These are phyloP conservation scores for Dicentrarchus labrax DNA, from an alignment of 2,113 vertebrate species.

Conservation along the genomic window DNA sequence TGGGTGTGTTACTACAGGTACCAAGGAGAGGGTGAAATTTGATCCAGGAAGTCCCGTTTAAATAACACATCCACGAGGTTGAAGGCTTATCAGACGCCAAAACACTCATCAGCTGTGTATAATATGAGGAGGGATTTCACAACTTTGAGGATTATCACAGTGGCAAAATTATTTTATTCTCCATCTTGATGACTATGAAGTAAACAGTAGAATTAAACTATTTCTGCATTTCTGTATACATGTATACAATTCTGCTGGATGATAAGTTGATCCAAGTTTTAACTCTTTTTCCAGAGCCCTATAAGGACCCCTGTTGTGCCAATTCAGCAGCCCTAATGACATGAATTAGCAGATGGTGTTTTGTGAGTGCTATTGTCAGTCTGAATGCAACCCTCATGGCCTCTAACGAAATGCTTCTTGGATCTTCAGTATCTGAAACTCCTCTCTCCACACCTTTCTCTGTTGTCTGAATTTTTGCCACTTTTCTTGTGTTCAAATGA, in stretches of 20 bases:
- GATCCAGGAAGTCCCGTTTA: background rate
- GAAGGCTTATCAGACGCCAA: conserved; percentile 1
- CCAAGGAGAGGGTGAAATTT: background rate
- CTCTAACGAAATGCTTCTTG: background rate
- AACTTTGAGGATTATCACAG: background rate
- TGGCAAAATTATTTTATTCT: background rate
- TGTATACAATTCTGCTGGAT: too few relatives aligned
- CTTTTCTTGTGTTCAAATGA: background rate
- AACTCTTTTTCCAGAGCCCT: background rate
- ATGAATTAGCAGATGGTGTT: background rate
- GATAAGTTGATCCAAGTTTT: background rate
- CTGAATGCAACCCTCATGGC: background rate
- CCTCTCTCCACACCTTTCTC: background rate
- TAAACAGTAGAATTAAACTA: background rate
- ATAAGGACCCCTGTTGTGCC: background rate
- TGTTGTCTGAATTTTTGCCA: background rate
- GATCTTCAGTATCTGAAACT: background rate
- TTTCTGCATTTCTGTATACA: background rate
- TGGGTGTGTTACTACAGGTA: background rate
- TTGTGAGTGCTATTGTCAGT: background rate
- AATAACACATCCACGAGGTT: background rate
- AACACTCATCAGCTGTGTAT: background rate
- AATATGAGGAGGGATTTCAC: background rate
- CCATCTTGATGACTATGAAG: background rate
- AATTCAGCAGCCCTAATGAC: background rate